Base-by-base conservation (phyloP, 2,113 vertebrate genomes). In the Dendrocopos noguchii region DNA sequence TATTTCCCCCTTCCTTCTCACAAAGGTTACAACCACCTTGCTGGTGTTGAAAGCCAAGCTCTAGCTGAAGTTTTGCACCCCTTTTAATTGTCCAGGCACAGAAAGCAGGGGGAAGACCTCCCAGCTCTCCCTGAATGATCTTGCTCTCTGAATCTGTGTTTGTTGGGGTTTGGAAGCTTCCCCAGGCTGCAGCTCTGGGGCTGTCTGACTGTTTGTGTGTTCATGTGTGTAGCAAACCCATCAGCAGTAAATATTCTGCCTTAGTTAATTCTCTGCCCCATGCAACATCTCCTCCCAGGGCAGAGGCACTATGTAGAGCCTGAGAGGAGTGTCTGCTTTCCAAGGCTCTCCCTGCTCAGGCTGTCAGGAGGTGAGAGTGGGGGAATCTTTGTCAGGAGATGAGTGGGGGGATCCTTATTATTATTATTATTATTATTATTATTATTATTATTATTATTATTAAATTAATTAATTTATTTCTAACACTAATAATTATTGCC, bases 281-380 rank as follows among this genome's bases (percentile, higher is more conserved):
- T 85, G 33, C 34, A 59, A 15, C 59, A 31, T 64, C 34, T 87
- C 28, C 44, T 84, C 20, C 20, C 50, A 61, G n/a, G 29, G 52
- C 56, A 90, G 64, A 88, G 53, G 31, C 24, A 68, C 57, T 59
- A 8, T 53, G 87, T 47, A 59, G n/a, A 85, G 18, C 25, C n/a
- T 68, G 34, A 96, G 61, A 78, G 39, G 42, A 73, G 39, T 84
- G 24, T 91, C 72, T 85, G 52, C 18, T 79, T 93, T 91, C 65
- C 36, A 59, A 63, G 53, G 33, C 78, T 33, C 36, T 46, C 18
- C 59, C 57, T 91, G 36, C 34, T 93, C 28, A 81, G 12, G 12
- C 15, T 83, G 25, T 88, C 39, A 85, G 80, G 84, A 94, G 21
- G 46, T 74, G 72, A 74, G 28, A 74, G 12, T 16, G 20, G 6